A percentile compares a stretch with the other conserved stretches of the same genome.
Conservation (phyloP, 2,797 vertebrate species). For the Ctenosaura bakeri region DNA sequence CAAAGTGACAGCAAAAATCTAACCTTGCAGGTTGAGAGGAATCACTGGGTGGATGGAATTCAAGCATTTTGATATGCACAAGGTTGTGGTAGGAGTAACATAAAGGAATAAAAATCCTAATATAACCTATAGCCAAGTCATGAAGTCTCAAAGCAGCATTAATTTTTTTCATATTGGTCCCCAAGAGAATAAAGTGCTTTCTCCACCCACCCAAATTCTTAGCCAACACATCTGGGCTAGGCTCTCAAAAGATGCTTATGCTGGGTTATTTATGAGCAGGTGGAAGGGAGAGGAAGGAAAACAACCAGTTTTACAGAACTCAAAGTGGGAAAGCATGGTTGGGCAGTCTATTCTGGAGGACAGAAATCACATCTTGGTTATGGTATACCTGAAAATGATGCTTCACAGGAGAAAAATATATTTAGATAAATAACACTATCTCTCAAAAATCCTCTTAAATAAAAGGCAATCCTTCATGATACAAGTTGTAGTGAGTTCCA, state of each 20-base stretch:
- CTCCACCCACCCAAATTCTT: conserved; percentile 49
- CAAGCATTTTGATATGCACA: background rate
- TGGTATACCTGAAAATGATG: conserved; percentile 35
- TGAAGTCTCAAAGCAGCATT: conserved; percentile 58
- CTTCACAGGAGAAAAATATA: conserved; percentile 63
- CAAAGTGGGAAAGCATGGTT: conserved; percentile 1
- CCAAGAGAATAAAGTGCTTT: conserved; percentile 72
- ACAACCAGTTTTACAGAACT: conserved; percentile 56
- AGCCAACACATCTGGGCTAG: conserved; percentile 56
- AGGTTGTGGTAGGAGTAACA: background rate
- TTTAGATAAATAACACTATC: conserved; percentile 70
- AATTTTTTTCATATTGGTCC: conserved; percentile 67
- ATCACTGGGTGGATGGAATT: background rate
- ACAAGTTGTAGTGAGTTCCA: conserved; percentile 59
- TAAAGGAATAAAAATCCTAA: background rate
- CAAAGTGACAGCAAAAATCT: background rate
- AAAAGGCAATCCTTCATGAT: conserved; percentile 51
- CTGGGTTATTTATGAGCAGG: conserved; percentile 55
- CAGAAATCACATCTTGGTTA: conserved; percentile 39
- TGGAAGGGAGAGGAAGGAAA: conserved; percentile 11
- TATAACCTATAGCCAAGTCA: conserved; percentile 45
- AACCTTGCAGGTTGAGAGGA: background rate
- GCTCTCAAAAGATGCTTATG: conserved; percentile 44
- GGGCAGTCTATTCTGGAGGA: conserved; percentile 44
- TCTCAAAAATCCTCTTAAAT: conserved; percentile 67